phyloP scores from a whole-genome alignment of 2,888 invertebrate species.

The Tenthredo amoena region DNA sequence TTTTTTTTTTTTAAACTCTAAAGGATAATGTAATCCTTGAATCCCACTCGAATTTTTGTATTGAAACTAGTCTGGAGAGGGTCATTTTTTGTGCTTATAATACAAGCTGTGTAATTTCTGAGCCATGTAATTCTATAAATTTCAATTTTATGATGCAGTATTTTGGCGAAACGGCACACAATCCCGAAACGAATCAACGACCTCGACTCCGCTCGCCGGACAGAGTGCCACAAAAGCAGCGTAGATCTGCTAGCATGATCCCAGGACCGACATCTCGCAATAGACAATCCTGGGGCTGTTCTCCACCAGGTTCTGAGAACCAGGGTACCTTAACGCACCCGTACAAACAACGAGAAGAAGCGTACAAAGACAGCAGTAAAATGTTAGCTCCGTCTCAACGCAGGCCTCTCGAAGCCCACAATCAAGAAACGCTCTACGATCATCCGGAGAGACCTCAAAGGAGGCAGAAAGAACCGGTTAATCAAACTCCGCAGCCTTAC shows the following conservation, averaged over 20 bases:
- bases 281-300: conserved; percentile 78
- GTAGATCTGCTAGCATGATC: conserved; percentile 79
- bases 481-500: conserved; percentile 55
- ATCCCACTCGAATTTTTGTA: background rate
- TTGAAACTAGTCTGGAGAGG: background rate
- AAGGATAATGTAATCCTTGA: too few species aligned
- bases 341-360: conserved; percentile 47
- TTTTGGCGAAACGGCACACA: conserved; percentile 94
- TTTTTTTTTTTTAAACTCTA: too few species aligned
- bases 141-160: conserved; percentile 83
- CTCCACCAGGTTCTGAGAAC: conserved; percentile 66
- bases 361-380: conserved; percentile 59
- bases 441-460: conserved; percentile 57
- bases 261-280: conserved; percentile 66
- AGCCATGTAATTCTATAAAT: background rate
- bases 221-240: conserved; percentile 78
- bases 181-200: conserved; percentile 91
- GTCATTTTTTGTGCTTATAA: too few species aligned
- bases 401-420: conserved; percentile 57
- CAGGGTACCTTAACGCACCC: conserved; percentile 57
- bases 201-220: conserved; percentile 78
- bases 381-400: conserved; percentile 58
- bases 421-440: conserved; percentile 60
- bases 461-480: conserved; percentile 53
- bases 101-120: too few species aligned